A percentile compares a stretch with the other conserved stretches of the same genome.
These are phyloP conservation scores for Macaca mulatta DNA, from an alignment of 2,113 vertebrate genomes.

Conservation along the genomic window DNA sequence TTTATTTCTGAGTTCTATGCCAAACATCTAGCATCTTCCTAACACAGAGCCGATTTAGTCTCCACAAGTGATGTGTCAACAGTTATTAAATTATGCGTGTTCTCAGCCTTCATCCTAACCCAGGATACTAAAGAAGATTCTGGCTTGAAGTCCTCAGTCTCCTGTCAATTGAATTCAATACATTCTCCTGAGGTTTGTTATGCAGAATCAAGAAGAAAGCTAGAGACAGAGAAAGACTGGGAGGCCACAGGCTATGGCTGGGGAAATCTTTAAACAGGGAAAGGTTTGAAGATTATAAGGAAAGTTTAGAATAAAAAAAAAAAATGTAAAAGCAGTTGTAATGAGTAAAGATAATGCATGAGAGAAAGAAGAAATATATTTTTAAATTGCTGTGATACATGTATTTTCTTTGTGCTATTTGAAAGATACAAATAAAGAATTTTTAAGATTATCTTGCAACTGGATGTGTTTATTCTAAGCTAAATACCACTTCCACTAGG, in stretches of 20 bases:
- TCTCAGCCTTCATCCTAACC: not conserved
- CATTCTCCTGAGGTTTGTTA: not conserved
- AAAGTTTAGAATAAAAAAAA: not conserved
- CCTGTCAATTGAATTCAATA: not conserved
- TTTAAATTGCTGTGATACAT: not conserved
- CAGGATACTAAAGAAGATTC: not conserved
- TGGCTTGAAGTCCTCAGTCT: not conserved
- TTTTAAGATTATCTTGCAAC: not conserved
- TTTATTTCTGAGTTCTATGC: not conserved
- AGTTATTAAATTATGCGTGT: slow-evolving; percentile 4
- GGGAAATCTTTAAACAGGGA: not conserved
- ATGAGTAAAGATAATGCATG: not conserved
- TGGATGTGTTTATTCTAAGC: not conserved
- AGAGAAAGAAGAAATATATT: not conserved
- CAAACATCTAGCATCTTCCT: slow-evolving; percentile 3
- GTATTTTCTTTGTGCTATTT: not conserved
- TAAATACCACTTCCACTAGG: not conserved
- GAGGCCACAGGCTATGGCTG: not conserved
- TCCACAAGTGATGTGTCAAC: not conserved
- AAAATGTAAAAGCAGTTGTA: not conserved
- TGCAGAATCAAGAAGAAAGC: not conserved
- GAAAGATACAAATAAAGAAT: slow-evolving; percentile 32
- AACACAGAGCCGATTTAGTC: not conserved
- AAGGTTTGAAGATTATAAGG: not conserved
- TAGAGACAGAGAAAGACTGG: not conserved